Conservation (phyloP, 2,113 vertebrate genomes). For the Nettapus auritus region DNA sequence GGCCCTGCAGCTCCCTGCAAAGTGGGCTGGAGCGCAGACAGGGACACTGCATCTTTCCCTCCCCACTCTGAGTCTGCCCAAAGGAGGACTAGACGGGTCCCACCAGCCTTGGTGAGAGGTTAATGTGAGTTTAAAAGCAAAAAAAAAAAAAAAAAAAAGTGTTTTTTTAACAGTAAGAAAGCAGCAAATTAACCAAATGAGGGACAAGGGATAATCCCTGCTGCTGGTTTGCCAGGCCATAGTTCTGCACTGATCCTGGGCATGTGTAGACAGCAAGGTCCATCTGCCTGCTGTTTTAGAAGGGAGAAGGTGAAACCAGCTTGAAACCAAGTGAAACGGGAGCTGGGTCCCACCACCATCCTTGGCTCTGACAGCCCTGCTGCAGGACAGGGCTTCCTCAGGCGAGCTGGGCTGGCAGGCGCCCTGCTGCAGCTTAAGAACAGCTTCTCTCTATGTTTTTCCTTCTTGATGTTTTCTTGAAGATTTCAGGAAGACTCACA, state of each 20-base stretch:
- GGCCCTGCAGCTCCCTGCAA: background rate
- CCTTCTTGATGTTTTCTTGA: background rate
- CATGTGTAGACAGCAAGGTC: background rate
- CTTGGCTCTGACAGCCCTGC: too few relatives aligned
- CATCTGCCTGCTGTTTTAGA: background rate
- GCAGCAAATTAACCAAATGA: background rate
- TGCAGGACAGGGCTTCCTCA: background rate
- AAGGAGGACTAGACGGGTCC: background rate
- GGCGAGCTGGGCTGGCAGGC: rapidly evolving
- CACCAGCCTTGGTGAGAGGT: background rate
- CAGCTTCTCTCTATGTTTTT: background rate
- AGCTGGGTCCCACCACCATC: background rate
- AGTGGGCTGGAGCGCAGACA: background rate
- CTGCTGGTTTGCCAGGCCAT: background rate
- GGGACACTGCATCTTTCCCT: background rate
- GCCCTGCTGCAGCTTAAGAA: background rate
- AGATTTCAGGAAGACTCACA: background rate
- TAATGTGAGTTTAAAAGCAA: background rate
- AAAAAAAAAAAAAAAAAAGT: too few relatives aligned
- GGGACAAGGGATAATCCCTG: background rate
- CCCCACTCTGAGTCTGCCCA: too few relatives aligned
- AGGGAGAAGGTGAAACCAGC: background rate
- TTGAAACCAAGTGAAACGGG: background rate
- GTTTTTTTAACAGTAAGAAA: background rate
- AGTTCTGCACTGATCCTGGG: background rate